Percentiles rank a stretch among this genome's conserved stretches.
These are phyloP conservation scores for Nephila pilipes DNA, from an alignment of 1,140 invertebrate genomes.

Conservation along the genomic window DNA sequence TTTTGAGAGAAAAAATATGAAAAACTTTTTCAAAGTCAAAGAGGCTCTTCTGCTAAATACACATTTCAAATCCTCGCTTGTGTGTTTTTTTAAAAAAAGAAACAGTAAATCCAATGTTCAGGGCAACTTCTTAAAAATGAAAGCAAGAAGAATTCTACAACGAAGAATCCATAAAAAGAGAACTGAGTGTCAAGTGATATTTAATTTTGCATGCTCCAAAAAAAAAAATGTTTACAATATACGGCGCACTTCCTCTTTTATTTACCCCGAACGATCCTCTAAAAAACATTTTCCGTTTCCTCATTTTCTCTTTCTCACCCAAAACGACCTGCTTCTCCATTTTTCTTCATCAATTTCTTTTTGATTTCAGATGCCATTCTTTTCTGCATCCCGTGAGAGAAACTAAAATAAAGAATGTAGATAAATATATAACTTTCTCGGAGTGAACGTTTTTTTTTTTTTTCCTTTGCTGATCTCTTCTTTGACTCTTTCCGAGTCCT, in stretches of 20 bases:
- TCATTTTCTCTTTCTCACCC: background rate
- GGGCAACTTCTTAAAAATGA: background rate
- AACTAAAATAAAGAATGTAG: background rate
- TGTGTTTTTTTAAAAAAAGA: background rate
- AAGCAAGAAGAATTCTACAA: background rate
- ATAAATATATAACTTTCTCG: background rate
- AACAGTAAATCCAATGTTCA: background rate
- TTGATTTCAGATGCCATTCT: background rate
- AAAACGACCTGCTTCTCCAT: background rate
- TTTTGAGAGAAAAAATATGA: too few species aligned
- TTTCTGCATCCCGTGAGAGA: background rate
- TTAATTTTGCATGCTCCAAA: background rate
- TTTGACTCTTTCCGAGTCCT: too few species aligned
- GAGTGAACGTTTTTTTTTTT: background rate
- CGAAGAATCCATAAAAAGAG: background rate
- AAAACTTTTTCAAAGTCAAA: background rate
- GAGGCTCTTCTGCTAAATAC: background rate
- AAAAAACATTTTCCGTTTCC: background rate
- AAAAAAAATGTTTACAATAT: background rate
- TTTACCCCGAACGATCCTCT: background rate
- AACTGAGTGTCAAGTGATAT: slow-evolving; percentile 7
- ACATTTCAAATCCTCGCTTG: background rate
- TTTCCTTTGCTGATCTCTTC: too few species aligned
- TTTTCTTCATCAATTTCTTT: background rate
- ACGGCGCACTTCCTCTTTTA: background rate